Base-by-base conservation (phyloP, 2,888 invertebrate species). In the Camponotus fellah region DNA sequence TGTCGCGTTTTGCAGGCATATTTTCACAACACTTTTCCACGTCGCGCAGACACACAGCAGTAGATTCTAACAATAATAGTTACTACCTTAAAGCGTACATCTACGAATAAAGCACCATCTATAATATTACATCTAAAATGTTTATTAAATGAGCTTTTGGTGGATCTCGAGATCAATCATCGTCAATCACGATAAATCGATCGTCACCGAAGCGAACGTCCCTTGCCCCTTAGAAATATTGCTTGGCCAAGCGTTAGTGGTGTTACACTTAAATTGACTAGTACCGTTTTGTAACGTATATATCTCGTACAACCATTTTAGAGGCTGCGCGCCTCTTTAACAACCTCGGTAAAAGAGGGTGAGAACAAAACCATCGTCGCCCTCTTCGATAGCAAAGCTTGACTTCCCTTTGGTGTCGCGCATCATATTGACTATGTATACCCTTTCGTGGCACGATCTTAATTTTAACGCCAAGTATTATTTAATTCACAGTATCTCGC, bases 221-320 rank as follows among this genome's bases (percentile, higher is more conserved):
- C 65, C 86, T 89, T 85, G 84, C 82, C 85, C 89, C 60, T 85
- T 88, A 87, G 84, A 88, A 87, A 90, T 92, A 92, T 91, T 91
- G 90, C 91, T 91, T 92, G 89, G 88, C 88, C 89, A 89, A 92
- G 90, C 91, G 91, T 91, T 87, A 89, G 79, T 92, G 90, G 91
- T 92, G 91, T 91, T 91, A 90, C 90, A 89, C 89, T 91, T 91
- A 89, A 93, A 93, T 94, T 93, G 93, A 94, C 93, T 93, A 91
- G 89, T 92, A 92, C 75, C 90, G 89, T 89, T 80, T 26, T 88
- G 88, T 89, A 87, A 90, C 72, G n/a, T 53, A 84, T 74, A 69
- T 87, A 75, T 69, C 79, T 75, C 83, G 83, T 66, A 56, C 79
- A 74, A 84, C 64, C 65, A 64, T 66, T 62, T 40, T 21, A 32